phyloP scores from a whole-genome alignment of 2,797 vertebrate genomes.

The Dipus sagitta region DNA sequence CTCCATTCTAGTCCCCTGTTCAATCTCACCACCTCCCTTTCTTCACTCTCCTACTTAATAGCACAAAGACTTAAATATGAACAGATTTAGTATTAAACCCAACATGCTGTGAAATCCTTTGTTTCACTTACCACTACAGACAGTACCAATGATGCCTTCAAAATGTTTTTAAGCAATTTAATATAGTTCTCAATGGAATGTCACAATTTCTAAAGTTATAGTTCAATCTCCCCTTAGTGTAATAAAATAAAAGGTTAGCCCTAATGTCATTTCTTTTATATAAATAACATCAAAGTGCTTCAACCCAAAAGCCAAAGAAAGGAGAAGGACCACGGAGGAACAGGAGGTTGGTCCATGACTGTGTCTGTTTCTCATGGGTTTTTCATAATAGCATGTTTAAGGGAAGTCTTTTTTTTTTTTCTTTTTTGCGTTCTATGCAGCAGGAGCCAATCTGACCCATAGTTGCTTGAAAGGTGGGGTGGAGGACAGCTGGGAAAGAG shows the following conservation, averaged over 20 bases:
- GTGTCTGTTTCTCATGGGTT: neutral
- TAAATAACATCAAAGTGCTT: conserved; percentile 62
- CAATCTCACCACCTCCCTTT: conserved; percentile 46
- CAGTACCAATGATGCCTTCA: conserved; percentile 27
- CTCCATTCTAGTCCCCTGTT: conserved; percentile 33
- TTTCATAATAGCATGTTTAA: conserved; percentile 9
- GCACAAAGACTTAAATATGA: conserved; percentile 61
- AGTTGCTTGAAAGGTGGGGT: neutral
- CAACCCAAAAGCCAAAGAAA: conserved; percentile 57
- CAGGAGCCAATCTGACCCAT: neutral
- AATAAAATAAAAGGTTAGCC: conserved; percentile 63
- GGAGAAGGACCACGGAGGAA: neutral
- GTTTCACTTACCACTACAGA: conserved; percentile 59
- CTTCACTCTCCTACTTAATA: conserved; percentile 57
- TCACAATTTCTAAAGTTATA: conserved; percentile 65
- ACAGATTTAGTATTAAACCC: conserved; percentile 61
- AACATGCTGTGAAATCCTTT: conserved; percentile 67
- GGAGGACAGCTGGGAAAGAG: neutral
- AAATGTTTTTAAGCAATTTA: conserved; percentile 72
- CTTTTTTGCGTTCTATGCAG: neutral
- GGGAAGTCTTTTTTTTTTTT: neutral
- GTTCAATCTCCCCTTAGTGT: conserved; percentile 70
- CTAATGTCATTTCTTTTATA: conserved; percentile 62
- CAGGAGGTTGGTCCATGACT: neutral
- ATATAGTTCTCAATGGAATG: conserved; percentile 59